Conservation (phyloP, 37 sponge, comb jelly and placozoan genomes). For the Cliona cf. orientalis region DNA sequence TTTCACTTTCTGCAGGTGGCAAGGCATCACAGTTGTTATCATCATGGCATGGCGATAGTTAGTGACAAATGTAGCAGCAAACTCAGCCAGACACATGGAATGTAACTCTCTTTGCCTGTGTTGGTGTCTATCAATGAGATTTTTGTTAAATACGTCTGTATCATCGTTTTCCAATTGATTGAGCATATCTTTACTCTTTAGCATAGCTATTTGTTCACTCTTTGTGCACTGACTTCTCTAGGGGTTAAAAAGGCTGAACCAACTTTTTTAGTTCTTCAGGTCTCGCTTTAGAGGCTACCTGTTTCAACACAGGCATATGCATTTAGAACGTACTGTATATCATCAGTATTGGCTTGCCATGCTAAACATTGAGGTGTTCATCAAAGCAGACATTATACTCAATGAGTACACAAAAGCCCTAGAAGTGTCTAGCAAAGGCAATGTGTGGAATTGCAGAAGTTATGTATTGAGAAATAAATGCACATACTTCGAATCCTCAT, state of each 20-base stretch:
- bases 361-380: slow-evolving; percentile 19
- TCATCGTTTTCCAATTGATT: slow-evolving; percentile 12
- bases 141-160: slow-evolving; percentile 24
- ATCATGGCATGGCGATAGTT: neutral
- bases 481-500: too few species aligned
- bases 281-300: too few species aligned
- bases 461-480: slow-evolving; percentile 29
- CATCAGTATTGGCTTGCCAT: slow-evolving; percentile 55
- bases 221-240: slow-evolving; percentile 25
- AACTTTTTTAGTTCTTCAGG: slow-evolving; percentile 9
- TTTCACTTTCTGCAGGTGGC: neutral
- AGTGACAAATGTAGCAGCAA: slow-evolving; percentile 15
- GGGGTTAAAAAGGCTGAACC: slow-evolving; percentile 7
- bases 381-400: neutral
- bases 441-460: slow-evolving; percentile 22
- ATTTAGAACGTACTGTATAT: slow-evolving; percentile 34
- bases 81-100: slow-evolving; percentile 30
- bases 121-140: slow-evolving; percentile 23
- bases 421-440: slow-evolving; percentile 9
- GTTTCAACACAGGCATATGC: slow-evolving; percentile 25
- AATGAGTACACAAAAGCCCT: neutral
- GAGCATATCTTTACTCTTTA: neutral
- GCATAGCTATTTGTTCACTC: slow-evolving; percentile 2
- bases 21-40: neutral
- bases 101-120: slow-evolving; percentile 34